Base-by-base conservation (phyloP, 1,140 invertebrate species). In the Tenebrio molitor region DNA sequence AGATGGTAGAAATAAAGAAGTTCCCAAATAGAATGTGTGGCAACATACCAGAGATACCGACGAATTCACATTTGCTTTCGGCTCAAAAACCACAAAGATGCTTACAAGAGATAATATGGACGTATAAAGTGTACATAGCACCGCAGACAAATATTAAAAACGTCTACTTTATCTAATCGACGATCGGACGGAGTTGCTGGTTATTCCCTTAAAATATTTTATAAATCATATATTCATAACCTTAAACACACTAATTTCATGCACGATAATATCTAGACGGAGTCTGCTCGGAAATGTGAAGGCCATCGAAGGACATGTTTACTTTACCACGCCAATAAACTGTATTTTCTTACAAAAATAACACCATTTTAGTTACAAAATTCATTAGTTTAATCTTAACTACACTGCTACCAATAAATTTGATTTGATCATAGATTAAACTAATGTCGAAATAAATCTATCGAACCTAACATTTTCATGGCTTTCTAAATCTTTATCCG, bases 151-250 rank as follows among this genome's bases (percentile, higher is more conserved):
- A 29, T 58, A 58, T 58, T 58, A 58, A 58, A 58, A 58, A 17
- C 29, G 50, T 58, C 50, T 23, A 29, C 23, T 58, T 58, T 58
- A 58, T 58, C 50, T 58, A 58, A 58, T 58, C 50, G 23, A 58
- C 50, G 50, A 58, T 58, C 50, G 50, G 16, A 14, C 7, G 19
- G 21, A 12, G 36, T 39, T 39, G 46, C 1, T 14, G 63, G 16
- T 39, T 16, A 36, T 15, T n/a, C 63, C 63, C 63, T 4, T 39
- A 65, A 65, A 65, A 41, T 65, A 65, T 65, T 65, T 65, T 44
- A 65, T 65, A 65, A 65, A 65, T 65, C 63, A 65, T 44, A 65
- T 44, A 65, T 44, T 65, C 34, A 65, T 65, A 65, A 58, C 50
- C 50, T 58, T 58, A 58, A 58, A 58, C 50, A 58, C 50, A 58